These are phyloP conservation scores for Cariama cristata DNA, from an alignment of 2,113 vertebrate species.

Conservation along the genomic window DNA sequence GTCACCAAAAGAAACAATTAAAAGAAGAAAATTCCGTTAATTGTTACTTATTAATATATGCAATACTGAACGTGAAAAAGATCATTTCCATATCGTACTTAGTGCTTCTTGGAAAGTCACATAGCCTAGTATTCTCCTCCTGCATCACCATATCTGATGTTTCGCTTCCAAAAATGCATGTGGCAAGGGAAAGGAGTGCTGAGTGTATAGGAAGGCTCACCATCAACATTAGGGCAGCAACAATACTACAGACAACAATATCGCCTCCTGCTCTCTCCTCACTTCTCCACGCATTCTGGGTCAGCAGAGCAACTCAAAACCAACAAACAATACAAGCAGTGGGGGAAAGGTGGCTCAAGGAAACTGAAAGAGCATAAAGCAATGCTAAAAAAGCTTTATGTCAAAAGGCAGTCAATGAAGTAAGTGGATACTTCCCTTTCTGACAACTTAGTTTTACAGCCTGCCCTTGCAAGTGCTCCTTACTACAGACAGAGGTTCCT, in stretches of 20 bases:
- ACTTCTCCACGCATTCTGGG: background rate
- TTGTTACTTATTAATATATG: background rate
- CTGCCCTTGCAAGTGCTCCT: background rate
- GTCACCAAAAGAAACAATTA: background rate
- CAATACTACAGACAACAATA: background rate
- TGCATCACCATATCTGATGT: background rate
- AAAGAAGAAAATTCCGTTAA: background rate
- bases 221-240: background rate
- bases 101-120: background rate
- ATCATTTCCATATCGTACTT: fast-evolving
- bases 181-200: background rate
- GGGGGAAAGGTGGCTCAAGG: background rate
- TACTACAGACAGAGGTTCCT: background rate
- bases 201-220: background rate
- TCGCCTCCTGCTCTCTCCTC: background rate
- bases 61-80: background rate
- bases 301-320: background rate
- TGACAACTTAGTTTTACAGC: background rate
- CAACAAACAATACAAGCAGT: background rate
- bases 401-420: background rate
- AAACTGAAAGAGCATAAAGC: background rate
- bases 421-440: background rate
- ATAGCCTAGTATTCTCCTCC: background rate
- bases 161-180: background rate
- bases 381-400: background rate